These are phyloP conservation scores for Leptopterna dolabrata DNA, from an alignment of 2,888 invertebrate species.

Conservation along the genomic window DNA sequence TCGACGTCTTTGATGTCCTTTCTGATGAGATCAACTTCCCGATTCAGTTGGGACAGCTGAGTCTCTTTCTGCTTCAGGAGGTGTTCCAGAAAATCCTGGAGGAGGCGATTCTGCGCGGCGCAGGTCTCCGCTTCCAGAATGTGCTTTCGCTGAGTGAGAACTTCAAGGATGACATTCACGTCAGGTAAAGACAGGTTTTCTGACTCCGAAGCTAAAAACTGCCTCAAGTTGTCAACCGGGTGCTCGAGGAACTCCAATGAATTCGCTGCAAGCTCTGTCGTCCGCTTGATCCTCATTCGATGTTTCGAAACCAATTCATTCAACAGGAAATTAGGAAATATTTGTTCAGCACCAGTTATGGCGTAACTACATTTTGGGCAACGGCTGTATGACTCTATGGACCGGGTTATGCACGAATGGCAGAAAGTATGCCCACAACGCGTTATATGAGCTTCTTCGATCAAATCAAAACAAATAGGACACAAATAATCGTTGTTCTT, in stretches of 20 bases:
- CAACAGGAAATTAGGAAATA: conserved; percentile 88
- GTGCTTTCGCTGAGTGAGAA: conserved; percentile 82
- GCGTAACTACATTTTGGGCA: conserved; percentile 88
- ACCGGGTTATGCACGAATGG: conserved; percentile 79
- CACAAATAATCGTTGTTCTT: conserved; percentile 77
- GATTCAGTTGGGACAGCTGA: conserved; percentile 74
- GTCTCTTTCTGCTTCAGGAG: conserved; percentile 79
- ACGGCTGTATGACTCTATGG: conserved; percentile 75
- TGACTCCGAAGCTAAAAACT: conserved; percentile 77
- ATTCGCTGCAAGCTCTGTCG: conserved; percentile 63
- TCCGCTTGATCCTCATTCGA: conserved; percentile 66
- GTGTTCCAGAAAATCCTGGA: conserved; percentile 85
- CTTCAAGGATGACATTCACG: conserved; percentile 84
- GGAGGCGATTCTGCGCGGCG: conserved; percentile 82
- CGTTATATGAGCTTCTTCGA: conserved; percentile 90
- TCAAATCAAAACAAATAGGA: conserved; percentile 89
- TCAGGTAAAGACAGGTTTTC: conserved; percentile 80
- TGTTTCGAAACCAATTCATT: conserved; percentile 84
- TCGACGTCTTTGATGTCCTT: conserved; percentile 80
- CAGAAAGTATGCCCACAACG: conserved; percentile 95
- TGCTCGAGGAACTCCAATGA: conserved; percentile 67
- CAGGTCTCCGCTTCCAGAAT: conserved; percentile 84
- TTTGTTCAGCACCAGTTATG: conserved; percentile 76
- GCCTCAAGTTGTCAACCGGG: conserved; percentile 67
- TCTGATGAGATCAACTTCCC: conserved; percentile 81